Evolutionary conservation across 2,797 vertebrate genomes (phyloP).

Genomic region (Pipistrellus pipistrellus): DNA sequence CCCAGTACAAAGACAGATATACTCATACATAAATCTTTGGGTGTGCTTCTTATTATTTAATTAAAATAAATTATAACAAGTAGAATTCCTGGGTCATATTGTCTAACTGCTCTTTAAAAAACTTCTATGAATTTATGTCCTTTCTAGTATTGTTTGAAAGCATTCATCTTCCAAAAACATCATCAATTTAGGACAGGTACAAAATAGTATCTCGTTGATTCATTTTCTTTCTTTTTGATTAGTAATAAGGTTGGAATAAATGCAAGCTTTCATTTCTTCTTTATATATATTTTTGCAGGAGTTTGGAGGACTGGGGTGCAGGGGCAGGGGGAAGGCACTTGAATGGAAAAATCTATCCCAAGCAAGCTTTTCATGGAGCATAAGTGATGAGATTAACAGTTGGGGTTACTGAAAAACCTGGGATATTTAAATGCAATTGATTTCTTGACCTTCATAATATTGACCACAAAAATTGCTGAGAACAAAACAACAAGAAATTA

Average conservation of each 20-base stretch:
- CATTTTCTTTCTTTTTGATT: constrained; percentile 12
- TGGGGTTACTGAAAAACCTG: neutral
- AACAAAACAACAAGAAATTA: neutral
- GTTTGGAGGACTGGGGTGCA: neutral
- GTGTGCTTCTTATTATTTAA: neutral
- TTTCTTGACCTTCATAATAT: neutral
- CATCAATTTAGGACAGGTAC: neutral
- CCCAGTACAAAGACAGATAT: neutral
- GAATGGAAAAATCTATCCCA: neutral
- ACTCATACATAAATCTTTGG: neutral
- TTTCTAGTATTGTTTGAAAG: neutral
- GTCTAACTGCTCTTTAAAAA: neutral
- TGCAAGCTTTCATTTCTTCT: neutral
- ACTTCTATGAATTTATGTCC: neutral
- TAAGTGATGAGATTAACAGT: neutral
- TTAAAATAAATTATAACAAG: constrained; percentile 14
- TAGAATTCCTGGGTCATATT: neutral
- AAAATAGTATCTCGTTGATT: neutral
- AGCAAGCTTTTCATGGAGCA: neutral
- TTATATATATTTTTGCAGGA: neutral
- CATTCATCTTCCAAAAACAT: neutral
- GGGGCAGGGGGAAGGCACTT: neutral
- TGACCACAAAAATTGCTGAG: neutral
- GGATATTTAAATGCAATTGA: neutral
- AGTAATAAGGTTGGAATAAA: neutral